Evolutionary conservation across 2,797 vertebrate species (phyloP).

Genomic region (Potorous gilbertii): DNA sequence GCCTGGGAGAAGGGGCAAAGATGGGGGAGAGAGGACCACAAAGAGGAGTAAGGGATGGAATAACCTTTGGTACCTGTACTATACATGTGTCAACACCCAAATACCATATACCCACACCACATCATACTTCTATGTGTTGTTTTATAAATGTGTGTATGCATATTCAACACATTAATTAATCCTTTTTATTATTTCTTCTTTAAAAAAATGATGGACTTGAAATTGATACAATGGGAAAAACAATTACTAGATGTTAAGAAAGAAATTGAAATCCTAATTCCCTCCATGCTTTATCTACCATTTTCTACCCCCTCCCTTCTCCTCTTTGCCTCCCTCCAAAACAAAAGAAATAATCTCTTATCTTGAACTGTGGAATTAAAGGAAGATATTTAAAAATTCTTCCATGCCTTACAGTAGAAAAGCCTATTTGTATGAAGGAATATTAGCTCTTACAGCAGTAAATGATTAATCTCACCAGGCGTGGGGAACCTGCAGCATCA

Average conservation of each 20-base stretch:
- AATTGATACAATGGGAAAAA: background rate
- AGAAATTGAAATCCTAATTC: constrained; percentile 32
- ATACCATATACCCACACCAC: background rate
- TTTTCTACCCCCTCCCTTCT: constrained; percentile 3
- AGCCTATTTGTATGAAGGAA: constrained; percentile 47
- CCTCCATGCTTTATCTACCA: background rate
- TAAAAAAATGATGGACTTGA: constrained; percentile 12
- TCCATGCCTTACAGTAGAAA: constrained; percentile 17
- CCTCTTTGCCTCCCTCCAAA: background rate
- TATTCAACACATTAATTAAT: background rate
- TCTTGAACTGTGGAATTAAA: constrained; percentile 20
- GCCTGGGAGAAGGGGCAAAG: background rate
- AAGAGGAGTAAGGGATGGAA: background rate
- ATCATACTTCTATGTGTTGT: background rate
- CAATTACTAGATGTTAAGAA: constrained; percentile 38
- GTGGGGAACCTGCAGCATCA: too few species aligned
- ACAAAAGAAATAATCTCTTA: constrained; percentile 42
- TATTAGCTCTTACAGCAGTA: constrained; percentile 23
- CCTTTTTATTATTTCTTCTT: background rate
- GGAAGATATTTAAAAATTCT: constrained; percentile 4
- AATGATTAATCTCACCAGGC: constrained; percentile 20
- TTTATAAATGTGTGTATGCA: background rate
- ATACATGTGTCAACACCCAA: background rate
- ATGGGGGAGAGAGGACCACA: background rate
- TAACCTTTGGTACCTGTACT: background rate